These are phyloP conservation scores for Irena cyanogastra DNA, from an alignment of 2,113 vertebrate genomes.

Conservation along the genomic window DNA sequence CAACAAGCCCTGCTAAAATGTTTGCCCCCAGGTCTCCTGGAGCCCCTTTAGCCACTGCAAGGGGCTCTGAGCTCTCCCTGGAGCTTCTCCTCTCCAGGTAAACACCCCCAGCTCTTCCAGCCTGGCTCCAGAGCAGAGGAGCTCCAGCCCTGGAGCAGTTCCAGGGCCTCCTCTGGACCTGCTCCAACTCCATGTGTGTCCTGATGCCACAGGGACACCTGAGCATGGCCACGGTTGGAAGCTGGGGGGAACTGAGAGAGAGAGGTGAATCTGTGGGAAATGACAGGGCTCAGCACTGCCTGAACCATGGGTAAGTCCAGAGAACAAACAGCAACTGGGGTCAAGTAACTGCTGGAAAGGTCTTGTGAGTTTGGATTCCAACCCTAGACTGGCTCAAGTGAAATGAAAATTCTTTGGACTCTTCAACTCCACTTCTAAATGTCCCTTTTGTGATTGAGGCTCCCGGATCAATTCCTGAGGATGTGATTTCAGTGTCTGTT, in stretches of 20 bases:
- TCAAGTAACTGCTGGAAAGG: background rate
- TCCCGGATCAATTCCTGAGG: background rate
- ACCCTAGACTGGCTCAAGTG: background rate
- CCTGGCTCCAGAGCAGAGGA: background rate
- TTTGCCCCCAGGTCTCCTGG: background rate
- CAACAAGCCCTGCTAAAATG: background rate
- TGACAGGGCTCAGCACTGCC: background rate
- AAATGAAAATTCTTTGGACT: background rate
- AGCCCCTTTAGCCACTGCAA: fast-evolving
- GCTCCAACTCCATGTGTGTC: fast-evolving
- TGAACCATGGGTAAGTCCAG: background rate
- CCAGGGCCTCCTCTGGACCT: background rate
- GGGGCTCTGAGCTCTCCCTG: background rate
- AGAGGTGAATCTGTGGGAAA: background rate
- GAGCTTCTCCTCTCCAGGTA: background rate
- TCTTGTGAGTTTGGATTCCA: background rate
- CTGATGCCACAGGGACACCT: background rate
- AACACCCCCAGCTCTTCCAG: background rate
- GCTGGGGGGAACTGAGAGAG: background rate
- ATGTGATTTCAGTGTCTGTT: background rate
- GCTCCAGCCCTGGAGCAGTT: background rate
- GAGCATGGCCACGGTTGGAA: fast-evolving
- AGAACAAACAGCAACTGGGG: background rate
- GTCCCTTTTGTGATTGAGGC: background rate
- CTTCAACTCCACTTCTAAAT: background rate